These are phyloP conservation scores for Catocala sponsa DNA, from an alignment of 2,888 invertebrate species.

Conservation along the genomic window DNA sequence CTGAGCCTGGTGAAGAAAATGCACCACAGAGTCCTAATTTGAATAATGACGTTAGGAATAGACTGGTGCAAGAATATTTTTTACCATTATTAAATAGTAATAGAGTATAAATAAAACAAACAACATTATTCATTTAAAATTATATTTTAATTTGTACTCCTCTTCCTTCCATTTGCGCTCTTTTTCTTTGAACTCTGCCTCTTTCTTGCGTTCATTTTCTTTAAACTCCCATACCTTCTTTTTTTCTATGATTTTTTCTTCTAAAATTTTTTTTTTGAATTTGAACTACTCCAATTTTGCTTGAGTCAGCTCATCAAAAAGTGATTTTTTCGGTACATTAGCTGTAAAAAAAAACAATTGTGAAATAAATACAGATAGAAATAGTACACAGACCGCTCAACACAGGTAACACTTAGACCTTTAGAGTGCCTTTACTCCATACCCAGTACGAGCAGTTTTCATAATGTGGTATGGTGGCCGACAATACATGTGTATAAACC, in stretches of 20 bases:
- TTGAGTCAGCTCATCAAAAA: constrained; percentile 15
- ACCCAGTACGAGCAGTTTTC: no score
- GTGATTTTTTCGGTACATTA: constrained; percentile 4
- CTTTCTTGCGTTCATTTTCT: constrained; percentile 5
- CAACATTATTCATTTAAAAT: constrained; percentile 16
- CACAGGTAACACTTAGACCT: no score
- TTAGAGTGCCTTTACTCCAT: no score
- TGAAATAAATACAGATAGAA: no score
- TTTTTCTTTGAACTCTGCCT: constrained; percentile 16
- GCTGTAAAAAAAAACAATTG: background rate
- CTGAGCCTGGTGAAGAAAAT: no score
- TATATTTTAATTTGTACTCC: constrained; percentile 22
- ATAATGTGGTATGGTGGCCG: no score
- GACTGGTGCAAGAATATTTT: constrained; percentile 11
- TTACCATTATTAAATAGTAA: constrained; percentile 5
- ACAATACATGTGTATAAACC: no score
- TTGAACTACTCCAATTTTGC: constrained; percentile 19
- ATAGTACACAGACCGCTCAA: no score
- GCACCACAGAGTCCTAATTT: no score
- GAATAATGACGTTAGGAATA: constrained; percentile 3
- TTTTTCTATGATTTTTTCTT: constrained; percentile 18
- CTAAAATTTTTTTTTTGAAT: constrained; percentile 16
- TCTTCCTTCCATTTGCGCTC: constrained; percentile 27
- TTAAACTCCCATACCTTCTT: constrained; percentile 16
- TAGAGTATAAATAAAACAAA: constrained; percentile 4